A percentile compares a stretch with the other conserved stretches of the same genome.
These are phyloP conservation scores for Gracilinanus agilis DNA, from an alignment of 2,113 vertebrate genomes.

Conservation along the genomic window DNA sequence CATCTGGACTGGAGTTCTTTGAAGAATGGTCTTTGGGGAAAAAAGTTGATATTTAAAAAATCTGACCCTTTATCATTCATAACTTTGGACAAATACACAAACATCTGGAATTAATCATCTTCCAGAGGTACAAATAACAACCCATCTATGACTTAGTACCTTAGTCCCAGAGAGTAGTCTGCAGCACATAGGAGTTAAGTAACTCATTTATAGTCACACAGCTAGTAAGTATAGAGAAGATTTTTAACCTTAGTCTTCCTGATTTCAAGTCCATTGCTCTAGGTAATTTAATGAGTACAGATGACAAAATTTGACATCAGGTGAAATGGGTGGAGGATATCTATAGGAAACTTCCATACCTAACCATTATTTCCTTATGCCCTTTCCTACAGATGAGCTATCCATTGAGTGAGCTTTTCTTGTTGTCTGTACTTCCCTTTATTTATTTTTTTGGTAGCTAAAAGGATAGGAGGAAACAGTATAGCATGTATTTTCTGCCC, in stretches of 20 bases:
- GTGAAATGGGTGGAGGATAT: background rate
- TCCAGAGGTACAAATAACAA: background rate
- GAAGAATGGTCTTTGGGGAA: conserved; percentile 30
- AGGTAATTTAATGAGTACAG: background rate
- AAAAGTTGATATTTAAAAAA: background rate
- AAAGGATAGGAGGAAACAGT: background rate
- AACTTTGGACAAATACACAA: background rate
- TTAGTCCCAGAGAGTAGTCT: background rate
- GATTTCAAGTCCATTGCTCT: background rate
- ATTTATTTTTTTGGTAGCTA: conserved; percentile 22
- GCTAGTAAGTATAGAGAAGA: background rate
- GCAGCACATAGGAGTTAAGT: background rate
- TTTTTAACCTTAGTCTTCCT: background rate
- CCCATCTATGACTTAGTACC: background rate
- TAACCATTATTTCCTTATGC: background rate
- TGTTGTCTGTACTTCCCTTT: background rate
- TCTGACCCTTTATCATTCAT: background rate
- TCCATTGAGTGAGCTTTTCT: conserved; percentile 1
- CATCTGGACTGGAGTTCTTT: conserved; percentile 22
- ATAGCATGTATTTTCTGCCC: background rate
- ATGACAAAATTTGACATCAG: conserved; percentile 8
- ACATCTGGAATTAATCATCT: background rate
- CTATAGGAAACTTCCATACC: background rate
- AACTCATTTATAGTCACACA: background rate
- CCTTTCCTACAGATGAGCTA: conserved; percentile 37